A percentile compares a stretch with the other conserved stretches of the same genome.
These are phyloP conservation scores for Toxotes jaculatrix DNA, from an alignment of 2,113 vertebrate species.

Conservation along the genomic window DNA sequence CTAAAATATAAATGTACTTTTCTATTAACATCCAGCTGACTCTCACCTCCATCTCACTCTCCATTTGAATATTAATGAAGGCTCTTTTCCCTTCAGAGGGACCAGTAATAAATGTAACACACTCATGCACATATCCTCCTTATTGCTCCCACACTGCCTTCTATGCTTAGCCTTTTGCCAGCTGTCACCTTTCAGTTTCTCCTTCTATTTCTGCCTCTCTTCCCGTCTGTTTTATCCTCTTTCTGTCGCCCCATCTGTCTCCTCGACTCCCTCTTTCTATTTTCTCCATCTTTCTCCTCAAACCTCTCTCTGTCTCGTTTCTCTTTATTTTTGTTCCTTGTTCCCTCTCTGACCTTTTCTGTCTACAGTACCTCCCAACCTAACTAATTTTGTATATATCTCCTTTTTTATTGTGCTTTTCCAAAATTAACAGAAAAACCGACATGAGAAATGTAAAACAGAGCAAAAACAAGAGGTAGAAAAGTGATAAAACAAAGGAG, in stretches of 20 bases:
- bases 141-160: slow-evolving; percentile 14
- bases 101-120: slow-evolving; percentile 13
- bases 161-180: slow-evolving; percentile 21
- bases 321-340: neutral
- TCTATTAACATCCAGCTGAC: slow-evolving; percentile 27
- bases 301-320: neutral
- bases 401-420: neutral
- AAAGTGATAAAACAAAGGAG: neutral
- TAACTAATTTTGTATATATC: neutral
- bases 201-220: slow-evolving; percentile 17
- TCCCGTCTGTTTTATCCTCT: slow-evolving; percentile 19
- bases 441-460: neutral
- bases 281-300: slow-evolving; percentile 18
- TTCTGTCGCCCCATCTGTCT: slow-evolving; percentile 24
- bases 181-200: slow-evolving; percentile 40
- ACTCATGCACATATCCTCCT: neutral
- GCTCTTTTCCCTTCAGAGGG: slow-evolving; percentile 25
- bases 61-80: slow-evolving; percentile 47
- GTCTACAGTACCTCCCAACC: neutral
- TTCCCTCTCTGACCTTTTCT: neutral
- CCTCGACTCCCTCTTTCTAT: neutral
- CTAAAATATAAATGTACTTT: neutral
- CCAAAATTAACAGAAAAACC: neutral
- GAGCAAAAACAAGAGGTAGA: slow-evolving; percentile 4
- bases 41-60: slow-evolving; percentile 14